Evolutionary conservation across 1,140 invertebrate genomes (phyloP), one percentile per base, ranked within the genome.

Genomic region (Cydia pomonella): DNA sequence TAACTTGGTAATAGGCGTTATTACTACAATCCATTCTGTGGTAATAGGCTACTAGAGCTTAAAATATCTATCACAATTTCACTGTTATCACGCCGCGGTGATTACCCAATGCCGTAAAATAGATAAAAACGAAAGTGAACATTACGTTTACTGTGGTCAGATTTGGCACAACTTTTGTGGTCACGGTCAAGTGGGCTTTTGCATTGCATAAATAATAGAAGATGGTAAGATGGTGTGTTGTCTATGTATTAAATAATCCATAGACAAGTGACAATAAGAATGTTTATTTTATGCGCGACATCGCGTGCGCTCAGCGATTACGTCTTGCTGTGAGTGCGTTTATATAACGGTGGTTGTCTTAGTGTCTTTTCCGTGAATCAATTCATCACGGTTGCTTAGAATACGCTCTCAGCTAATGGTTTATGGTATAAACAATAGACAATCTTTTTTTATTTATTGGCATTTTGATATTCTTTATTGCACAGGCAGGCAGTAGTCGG

Each of bases 101-200:
- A 47, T 80, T 76, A 79, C 64, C 63, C 73, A 79, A 80, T 73
- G 73, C 75, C 76, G 77, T 79, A 78, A 82, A 79, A 74, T 62
- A 69, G 50, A 78, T 73, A 76, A 80, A 84, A 82, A 79, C 72
- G 77, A 84, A 80, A 79, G 72, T 76, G 73, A 73, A 44, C 41
- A 79, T 79, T 80, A 77, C 77, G 53, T 50, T 79, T 64, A 18
- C 41, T 72, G 38, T 72, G 78, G 74, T 79, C 79, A 76, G 73
- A 77, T 80, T 84, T 74, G 74, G 77, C 76, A 83, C 79, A 80
- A 82, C 82, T 80, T 80, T 82, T 83, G 85, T 86, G 87, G 87
- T 88, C 87, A 89, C 81, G 86, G 86, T 87, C 85, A 87, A 84
- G 77, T 81, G 82, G 75, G 80, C 74, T 75, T 78, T 78, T 78